Percentiles rank a stretch among this genome's conserved stretches.
These are phyloP conservation scores for Homarus americanus DNA, from an alignment of 1,140 invertebrate genomes.

Conservation along the genomic window DNA sequence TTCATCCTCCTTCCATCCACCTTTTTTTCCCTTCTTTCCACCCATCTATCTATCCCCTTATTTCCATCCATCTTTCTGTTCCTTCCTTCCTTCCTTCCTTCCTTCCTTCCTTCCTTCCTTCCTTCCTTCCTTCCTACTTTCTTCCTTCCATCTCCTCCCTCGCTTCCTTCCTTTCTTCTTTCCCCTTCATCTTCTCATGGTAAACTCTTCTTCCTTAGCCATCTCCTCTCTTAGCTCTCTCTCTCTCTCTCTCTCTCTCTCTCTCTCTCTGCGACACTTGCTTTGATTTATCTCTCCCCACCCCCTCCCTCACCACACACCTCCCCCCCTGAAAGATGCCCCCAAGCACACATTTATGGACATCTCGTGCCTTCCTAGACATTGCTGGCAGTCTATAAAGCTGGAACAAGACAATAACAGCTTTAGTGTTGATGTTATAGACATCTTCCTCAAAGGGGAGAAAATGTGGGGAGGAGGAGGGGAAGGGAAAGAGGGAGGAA, in stretches of 20 bases:
- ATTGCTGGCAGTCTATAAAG: no score
- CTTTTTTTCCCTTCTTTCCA: neutral
- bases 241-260: slow-evolving; percentile 54
- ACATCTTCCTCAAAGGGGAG: no score
- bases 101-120: neutral
- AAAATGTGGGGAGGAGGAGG: no score
- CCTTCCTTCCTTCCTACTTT: neutral
- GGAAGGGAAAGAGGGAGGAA: no score
- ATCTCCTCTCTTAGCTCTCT: slow-evolving; percentile 35
- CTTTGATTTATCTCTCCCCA: neutral
- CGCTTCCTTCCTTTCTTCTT: no score
- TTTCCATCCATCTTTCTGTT: neutral
- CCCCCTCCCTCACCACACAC: neutral
- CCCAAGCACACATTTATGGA: no score
- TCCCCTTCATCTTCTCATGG: neutral
- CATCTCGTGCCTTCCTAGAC: no score
- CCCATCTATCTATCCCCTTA: neutral
- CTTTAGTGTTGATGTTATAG: no score
- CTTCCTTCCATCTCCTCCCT: neutral
- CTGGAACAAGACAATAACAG: no score
- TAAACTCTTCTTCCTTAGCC: slow-evolving; percentile 18
- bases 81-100: no score
- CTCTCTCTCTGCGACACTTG: slow-evolving; percentile 7
- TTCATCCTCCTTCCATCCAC: neutral
- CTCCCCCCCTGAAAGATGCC: neutral